A percentile compares a stretch with the other conserved stretches of the same genome.
Conservation (phyloP, 2,113 vertebrate genomes). For the Lycaon pictus region DNA sequence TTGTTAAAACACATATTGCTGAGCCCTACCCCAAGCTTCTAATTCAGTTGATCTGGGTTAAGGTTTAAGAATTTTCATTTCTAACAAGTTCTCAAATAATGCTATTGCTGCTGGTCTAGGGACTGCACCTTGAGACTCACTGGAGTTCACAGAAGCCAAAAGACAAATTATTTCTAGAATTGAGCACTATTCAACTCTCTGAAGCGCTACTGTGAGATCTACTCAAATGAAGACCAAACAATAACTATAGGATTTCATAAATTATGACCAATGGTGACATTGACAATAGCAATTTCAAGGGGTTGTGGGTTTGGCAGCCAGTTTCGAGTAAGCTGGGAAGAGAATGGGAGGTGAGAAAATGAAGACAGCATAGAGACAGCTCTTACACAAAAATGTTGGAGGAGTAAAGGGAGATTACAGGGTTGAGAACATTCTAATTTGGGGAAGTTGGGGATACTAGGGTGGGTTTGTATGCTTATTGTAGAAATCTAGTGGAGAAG, state of each 20-base stretch:
- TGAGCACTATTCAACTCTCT: background rate
- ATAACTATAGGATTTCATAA: background rate
- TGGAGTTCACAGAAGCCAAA: background rate
- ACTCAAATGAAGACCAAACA: background rate
- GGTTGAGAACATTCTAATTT: background rate
- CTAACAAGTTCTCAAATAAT: conserved; percentile 38
- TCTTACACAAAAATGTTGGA: background rate
- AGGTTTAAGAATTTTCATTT: conserved; percentile 29
- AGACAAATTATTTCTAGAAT: background rate
- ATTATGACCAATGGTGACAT: background rate
- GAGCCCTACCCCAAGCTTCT: background rate
- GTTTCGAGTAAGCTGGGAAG: background rate
- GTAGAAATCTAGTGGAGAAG: background rate
- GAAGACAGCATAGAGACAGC: background rate
- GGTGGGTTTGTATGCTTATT: background rate
- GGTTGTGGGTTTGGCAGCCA: background rate
- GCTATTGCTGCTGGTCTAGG: conserved; percentile 1
- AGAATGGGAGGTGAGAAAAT: background rate
- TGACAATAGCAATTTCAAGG: background rate
- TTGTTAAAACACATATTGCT: conserved; percentile 18
- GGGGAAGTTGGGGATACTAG: background rate
- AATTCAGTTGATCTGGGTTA: background rate
- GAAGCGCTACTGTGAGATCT: background rate
- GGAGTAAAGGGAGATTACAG: background rate
- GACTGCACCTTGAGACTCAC: background rate